Percentiles rank a stretch among this genome's conserved stretches.
phyloP scores from a whole-genome alignment of 2,113 vertebrate species.

The Colius striatus region DNA sequence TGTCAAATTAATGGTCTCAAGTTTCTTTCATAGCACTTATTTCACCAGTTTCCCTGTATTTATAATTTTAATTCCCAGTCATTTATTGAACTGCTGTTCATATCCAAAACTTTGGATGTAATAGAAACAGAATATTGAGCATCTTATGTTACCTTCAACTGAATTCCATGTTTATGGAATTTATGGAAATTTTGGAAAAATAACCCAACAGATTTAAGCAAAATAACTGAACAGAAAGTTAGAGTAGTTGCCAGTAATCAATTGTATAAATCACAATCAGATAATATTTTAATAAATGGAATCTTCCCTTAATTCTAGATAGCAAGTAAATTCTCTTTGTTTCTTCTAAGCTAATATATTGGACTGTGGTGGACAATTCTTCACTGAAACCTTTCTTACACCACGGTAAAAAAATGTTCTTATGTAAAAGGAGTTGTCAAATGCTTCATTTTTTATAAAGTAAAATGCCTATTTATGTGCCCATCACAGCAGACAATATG shows the following conservation, averaged over 20 bases:
- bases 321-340: not conserved
- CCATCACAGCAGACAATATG: rapidly evolving
- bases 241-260: not conserved
- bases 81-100: not conserved
- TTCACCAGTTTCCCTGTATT: not conserved
- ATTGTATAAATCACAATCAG: not conserved
- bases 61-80: not conserved
- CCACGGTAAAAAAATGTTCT: too few species aligned
- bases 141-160: not conserved
- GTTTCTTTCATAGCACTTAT: not conserved
- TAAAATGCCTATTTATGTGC: not conserved
- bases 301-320: not conserved
- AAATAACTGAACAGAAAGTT: not conserved
- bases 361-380: not conserved
- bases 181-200: too few species aligned
- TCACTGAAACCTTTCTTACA: not conserved
- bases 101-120: not conserved
- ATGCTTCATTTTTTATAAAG: not conserved
- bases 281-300: not conserved
- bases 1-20: not conserved
- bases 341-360: not conserved
- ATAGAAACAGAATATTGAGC: not conserved
- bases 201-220: not conserved
- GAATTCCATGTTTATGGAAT: not conserved
- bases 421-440: not conserved